These are phyloP conservation scores for Hyphantria cunea DNA, from an alignment of 1,140 invertebrate genomes.

Conservation along the genomic window DNA sequence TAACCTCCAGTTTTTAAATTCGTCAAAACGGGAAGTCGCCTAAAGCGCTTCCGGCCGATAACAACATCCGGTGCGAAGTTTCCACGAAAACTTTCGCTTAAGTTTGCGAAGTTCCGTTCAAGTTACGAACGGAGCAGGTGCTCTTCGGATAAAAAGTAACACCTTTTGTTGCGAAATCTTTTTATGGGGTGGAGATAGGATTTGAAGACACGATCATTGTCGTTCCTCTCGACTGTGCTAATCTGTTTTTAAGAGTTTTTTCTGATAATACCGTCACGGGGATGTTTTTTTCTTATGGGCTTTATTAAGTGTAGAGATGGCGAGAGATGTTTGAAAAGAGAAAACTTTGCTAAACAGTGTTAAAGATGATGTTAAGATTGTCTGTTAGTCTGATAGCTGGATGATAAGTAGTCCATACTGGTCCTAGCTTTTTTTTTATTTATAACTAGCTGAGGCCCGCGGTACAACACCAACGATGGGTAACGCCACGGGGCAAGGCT, in stretches of 20 bases:
- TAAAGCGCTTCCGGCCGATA: constrained; percentile 79
- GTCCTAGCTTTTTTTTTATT: too few species aligned
- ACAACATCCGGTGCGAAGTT: constrained; percentile 66
- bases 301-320: constrained; percentile 20
- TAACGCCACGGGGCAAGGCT: too few species aligned
- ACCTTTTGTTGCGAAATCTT: constrained; percentile 68
- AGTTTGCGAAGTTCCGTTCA: constrained; percentile 7
- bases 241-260: constrained; percentile 28
- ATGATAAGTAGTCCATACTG: too few species aligned
- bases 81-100: constrained; percentile 46
- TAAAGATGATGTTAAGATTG: too few species aligned
- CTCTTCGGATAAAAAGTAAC: constrained; percentile 71
- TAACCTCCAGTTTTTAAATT: constrained; percentile 51
- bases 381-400: too few species aligned
- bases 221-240: constrained; percentile 22
- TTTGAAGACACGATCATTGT: constrained; percentile 18
- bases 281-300: constrained; percentile 36
- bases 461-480: too few species aligned
- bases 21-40: constrained; percentile 77
- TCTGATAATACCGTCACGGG: constrained; percentile 28
- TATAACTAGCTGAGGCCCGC: too few species aligned
- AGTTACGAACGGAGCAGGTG: constrained; percentile 67
- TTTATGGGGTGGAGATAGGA: constrained; percentile 58
- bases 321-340: background rate
- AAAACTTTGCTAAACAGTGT: constrained; percentile 2